These are phyloP conservation scores for Pteronotus mesoamericanus DNA, from an alignment of 2,797 vertebrate genomes.

Conservation along the genomic window DNA sequence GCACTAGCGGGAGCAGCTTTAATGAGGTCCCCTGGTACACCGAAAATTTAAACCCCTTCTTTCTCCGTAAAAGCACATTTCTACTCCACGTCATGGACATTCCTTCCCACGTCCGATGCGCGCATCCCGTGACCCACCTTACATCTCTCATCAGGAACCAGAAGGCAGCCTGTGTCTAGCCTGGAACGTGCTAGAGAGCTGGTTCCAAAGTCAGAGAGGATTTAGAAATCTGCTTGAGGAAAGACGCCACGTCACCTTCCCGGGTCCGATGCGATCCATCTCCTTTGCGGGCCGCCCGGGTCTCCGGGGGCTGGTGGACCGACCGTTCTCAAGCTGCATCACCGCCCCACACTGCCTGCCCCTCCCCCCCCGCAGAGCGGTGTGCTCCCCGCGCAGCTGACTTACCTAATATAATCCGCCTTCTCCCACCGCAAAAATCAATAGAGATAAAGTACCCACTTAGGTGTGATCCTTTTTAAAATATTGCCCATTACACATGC, in stretches of 20 bases:
- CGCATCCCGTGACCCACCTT: conserved; percentile 12
- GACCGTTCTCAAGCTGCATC: not conserved
- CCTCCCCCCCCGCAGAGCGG: not conserved
- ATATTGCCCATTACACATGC: not conserved
- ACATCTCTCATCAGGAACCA: conserved; percentile 57
- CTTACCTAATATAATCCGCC: not conserved
- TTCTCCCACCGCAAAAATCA: not conserved
- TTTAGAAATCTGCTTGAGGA: not conserved
- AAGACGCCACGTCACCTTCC: not conserved
- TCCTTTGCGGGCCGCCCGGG: not conserved
- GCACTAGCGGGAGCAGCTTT: conserved; percentile 74
- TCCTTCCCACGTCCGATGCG: conserved; percentile 39
- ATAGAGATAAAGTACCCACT: not conserved
- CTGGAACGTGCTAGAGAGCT: conserved; percentile 2
- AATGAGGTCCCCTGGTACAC: conserved; percentile 82
- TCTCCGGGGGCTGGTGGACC: not conserved
- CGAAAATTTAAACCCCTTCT: conserved; percentile 55
- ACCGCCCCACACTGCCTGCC: no score
- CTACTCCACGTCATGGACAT: conserved; percentile 62
- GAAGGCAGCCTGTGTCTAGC: not conserved
- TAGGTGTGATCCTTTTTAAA: not conserved
- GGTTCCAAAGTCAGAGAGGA: not conserved
- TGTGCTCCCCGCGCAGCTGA: not conserved
- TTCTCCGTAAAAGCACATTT: conserved; percentile 71
- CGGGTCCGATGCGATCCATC: not conserved